Base-by-base conservation (phyloP, 1,140 invertebrate genomes). In the Zaprionus kolodkinae region DNA sequence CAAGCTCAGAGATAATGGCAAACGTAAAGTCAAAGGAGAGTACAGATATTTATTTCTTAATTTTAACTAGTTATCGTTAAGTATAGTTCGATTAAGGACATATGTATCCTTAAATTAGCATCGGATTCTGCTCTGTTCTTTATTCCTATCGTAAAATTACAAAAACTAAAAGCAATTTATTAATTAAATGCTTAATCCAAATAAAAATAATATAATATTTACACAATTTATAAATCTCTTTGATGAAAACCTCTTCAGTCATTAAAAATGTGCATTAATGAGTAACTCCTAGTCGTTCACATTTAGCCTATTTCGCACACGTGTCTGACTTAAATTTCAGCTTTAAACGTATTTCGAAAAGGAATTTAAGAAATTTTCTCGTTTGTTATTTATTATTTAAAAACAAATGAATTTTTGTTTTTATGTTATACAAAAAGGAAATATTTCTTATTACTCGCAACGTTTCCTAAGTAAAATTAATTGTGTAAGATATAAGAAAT, bases 401-500 rank as follows among this genome's bases (percentile, higher is more conserved):
- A 33, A 9, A 55, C n/a, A 43, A 7, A 60, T 30, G 27, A 1
- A 30, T 0, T 30, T 30, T 30, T 30, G 25, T 27, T 30, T 5
- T 45, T 60, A 25, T 15, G 25, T 61, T 33, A 40, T 35, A n/a
- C 2, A 27, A 56, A 48, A 3, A 5, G 9, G 35, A 55, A 36
- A n/a, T 13, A 55, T 55, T 69, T 38, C 6, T 11, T 15, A 36
- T n/a, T 38, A 60, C 3, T 43, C 11, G 13, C 7, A 33, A 21
- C 33, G 33, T 54, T 68, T 59, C 43, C 56, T 35, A 52, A 52
- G 2, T 35, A 6, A 57, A 66, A 33, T 66, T 30, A 59, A 17
- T 45, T 5, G 13, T 45, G 55, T 69, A 43, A 15, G 15, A 9
- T 12, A 50, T 17, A 50, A 50, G 12, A 9, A 35, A 64, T 45